Evolutionary conservation across 2,888 invertebrate genomes (phyloP), one percentile per base, ranked within the genome.

Genomic region (Erpobdella octoculata): DNA sequence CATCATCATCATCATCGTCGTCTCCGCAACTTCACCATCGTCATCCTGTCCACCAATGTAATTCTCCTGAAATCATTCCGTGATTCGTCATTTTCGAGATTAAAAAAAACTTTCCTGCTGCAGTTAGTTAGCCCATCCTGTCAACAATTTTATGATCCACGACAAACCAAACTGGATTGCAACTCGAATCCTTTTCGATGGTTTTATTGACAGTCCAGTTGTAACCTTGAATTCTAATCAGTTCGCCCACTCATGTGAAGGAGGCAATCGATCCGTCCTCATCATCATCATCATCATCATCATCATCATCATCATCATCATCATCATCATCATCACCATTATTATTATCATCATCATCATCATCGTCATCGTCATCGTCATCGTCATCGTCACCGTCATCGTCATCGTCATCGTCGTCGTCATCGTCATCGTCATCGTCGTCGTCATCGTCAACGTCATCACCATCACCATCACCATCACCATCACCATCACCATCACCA

Each of bases 371-470:
- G n/a, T n/a, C 53, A 53, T 53, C 53, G n/a, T 53, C 46, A 46
- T 46, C 46, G 5, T 46, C 46, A 5, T 46, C 46, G 46, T 46
- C 46, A 46, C 21, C 53, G 8, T 53, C 53, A n/a, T n/a, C 8
- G 8, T 53, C 53, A 53, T 53, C 53, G 8, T 53, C 53, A 53
- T n/a, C 53, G 53, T 53, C 53, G 21, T 53, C n/a, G 53, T 18
- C 53, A 53, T 18, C 18, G 8, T 6, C 48, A 53, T 53, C 53
- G 53, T 53, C 53, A 18, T 53, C 53, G 8, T 53, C 53, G 2
- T 53, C 53, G 8, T 12, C 53, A 1, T 53, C 53, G 28, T 9
- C 18, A 53, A 25, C 53, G 28, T 53, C 53, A 53, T 53, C 53
- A 9, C 28, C 53, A 53, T 53, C 53, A n/a, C 28, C 53, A 53